phyloP scores from a whole-genome alignment of 2,797 vertebrate species.

The Australoheros facetus region DNA sequence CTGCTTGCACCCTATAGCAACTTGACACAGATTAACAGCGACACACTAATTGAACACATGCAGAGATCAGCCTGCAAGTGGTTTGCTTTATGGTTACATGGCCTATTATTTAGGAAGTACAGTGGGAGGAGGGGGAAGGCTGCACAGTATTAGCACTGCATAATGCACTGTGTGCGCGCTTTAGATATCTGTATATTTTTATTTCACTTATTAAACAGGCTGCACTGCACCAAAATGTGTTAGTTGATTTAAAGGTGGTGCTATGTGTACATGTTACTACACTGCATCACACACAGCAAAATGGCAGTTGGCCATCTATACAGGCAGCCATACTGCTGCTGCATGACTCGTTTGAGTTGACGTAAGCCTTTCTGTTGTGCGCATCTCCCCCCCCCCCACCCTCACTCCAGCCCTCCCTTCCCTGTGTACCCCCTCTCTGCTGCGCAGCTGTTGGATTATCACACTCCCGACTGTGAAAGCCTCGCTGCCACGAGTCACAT shows the following conservation, averaged over 20 bases:
- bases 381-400: background rate
- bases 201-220: background rate
- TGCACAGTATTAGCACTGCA: conserved; percentile 15
- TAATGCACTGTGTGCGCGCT: background rate
- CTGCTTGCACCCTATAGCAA: conserved; percentile 22
- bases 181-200: background rate
- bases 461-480: conserved; percentile 57
- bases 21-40: conserved; percentile 60
- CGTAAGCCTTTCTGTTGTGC: conserved; percentile 66
- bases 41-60: conserved; percentile 65
- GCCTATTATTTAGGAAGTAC: conserved; percentile 43
- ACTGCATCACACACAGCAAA: conserved; percentile 26
- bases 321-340: conserved; percentile 57
- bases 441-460: conserved; percentile 75
- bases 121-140: conserved; percentile 5
- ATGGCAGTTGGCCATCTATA: conserved; percentile 55
- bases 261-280: background rate
- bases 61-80: conserved; percentile 41
- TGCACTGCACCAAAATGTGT: background rate
- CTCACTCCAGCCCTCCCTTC: background rate
- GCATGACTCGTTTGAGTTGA: conserved; percentile 70
- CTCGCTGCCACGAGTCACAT: conserved; percentile 58
- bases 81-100: conserved; percentile 34
- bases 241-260: background rate
- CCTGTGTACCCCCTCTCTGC: conserved; percentile 38